These are phyloP conservation scores for Myotis davidii DNA, from an alignment of 2,113 vertebrate genomes.

Conservation along the genomic window DNA sequence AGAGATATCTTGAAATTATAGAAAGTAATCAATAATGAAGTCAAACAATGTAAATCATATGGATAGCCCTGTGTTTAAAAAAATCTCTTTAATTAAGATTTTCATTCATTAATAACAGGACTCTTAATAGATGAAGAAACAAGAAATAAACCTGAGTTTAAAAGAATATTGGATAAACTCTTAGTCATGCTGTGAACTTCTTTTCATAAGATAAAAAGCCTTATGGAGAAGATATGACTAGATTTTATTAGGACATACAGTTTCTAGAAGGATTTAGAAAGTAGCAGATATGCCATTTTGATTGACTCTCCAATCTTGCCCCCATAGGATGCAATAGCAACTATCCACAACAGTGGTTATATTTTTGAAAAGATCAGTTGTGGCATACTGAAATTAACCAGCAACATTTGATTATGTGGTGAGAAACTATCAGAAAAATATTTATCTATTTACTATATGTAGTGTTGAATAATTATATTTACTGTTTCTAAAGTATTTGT, in stretches of 20 bases:
- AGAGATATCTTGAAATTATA: neutral
- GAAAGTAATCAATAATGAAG: slow-evolving; percentile 38
- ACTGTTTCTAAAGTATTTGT: neutral
- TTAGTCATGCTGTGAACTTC: neutral
- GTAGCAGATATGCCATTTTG: neutral
- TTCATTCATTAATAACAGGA: neutral
- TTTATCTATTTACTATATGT: neutral
- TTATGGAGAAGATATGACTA: neutral
- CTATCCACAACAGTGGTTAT: neutral
- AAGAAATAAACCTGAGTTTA: neutral
- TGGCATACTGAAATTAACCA: neutral
- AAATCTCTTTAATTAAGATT: neutral
- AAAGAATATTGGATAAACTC: neutral
- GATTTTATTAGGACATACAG: neutral
- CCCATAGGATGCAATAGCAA: neutral
- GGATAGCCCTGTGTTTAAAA: neutral
- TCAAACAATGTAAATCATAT: slow-evolving; percentile 36
- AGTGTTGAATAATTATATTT: neutral
- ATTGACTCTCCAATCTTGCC: neutral
- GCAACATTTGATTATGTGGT: neutral
- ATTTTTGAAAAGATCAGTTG: neutral
- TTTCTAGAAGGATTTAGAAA: neutral
- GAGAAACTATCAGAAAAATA: neutral
- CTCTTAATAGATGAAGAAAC: neutral
- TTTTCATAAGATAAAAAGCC: neutral